Percentiles rank a stretch among this genome's conserved stretches.
phyloP scores from a whole-genome alignment of 2,113 vertebrate genomes.

The Coracopsis vasa region DNA sequence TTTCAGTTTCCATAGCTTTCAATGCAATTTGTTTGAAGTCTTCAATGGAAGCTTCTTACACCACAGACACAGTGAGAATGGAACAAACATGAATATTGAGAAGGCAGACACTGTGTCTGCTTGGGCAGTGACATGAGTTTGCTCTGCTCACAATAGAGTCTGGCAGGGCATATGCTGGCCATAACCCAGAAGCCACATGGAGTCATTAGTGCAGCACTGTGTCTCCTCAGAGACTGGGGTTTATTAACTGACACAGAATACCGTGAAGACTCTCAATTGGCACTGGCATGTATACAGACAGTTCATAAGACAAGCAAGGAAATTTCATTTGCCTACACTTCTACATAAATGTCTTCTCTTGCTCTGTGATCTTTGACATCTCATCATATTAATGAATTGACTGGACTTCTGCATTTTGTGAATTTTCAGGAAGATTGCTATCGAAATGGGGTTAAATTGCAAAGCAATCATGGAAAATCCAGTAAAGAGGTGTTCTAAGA shows the following conservation, averaged over 20 bases:
- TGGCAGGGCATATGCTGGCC: not conserved
- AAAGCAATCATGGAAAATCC: not conserved
- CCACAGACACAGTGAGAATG: not conserved
- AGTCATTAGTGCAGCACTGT: not conserved
- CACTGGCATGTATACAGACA: not conserved
- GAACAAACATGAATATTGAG: not conserved
- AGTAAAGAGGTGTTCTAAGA: fast-evolving
- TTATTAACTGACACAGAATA: not conserved
- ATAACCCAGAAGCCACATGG: not conserved
- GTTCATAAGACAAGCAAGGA: not conserved
- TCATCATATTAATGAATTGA: not conserved
- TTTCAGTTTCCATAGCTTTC: not conserved
- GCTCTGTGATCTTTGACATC: not conserved
- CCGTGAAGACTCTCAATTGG: not conserved
- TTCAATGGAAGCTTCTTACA: not conserved
- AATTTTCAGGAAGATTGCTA: not conserved
- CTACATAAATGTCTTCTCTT: not conserved
- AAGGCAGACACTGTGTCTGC: not conserved
- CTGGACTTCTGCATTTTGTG: not conserved
- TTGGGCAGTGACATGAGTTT: not conserved
- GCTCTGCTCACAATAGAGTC: not conserved
- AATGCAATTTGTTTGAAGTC: fast-evolving
- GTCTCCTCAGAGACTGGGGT: not conserved
- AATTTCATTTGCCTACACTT: not conserved
- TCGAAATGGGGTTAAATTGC: not conserved